Percentiles rank a stretch among this genome's conserved stretches.
Conservation (phyloP, 2,888 invertebrate genomes). For the Campaea margaritaria region DNA sequence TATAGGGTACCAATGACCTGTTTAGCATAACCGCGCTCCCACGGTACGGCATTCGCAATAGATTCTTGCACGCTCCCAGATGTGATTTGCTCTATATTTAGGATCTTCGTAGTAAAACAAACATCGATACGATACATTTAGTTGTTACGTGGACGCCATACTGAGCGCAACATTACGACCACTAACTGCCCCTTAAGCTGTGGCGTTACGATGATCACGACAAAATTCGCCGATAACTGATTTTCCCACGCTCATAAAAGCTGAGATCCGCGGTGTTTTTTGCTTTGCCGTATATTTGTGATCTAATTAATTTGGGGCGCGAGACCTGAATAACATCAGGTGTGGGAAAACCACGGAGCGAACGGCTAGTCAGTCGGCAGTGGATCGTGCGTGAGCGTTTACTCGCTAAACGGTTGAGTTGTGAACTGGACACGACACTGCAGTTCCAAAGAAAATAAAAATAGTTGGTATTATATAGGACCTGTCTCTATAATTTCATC, state of each 20-base stretch:
- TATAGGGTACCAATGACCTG: conserved; percentile 83
- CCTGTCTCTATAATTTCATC: too few relatives aligned
- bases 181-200: conserved; percentile 17
- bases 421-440: background rate
- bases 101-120: conserved; percentile 78
- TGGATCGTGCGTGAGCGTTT: conserved; percentile 8
- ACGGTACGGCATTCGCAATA: conserved; percentile 77
- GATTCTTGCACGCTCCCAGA: conserved; percentile 82
- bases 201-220: conserved; percentile 47
- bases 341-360: conserved; percentile 37
- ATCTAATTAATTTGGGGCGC: conserved; percentile 55
- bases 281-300: conserved; percentile 39
- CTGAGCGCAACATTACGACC: conserved; percentile 33
- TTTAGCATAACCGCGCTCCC: conserved; percentile 81
- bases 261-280: conserved; percentile 48
- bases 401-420: background rate
- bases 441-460: too few relatives aligned
- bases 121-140: conserved; percentile 73
- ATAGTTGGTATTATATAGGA: too few relatives aligned
- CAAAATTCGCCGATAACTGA: conserved; percentile 51
- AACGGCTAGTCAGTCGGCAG: conserved; percentile 8
- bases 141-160: conserved; percentile 61
- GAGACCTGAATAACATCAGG: conserved; percentile 43
- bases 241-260: conserved; percentile 67
- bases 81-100: conserved; percentile 85